A percentile compares a stretch with the other conserved stretches of the same genome.
Evolutionary conservation across 2,797 vertebrate genomes (phyloP).

Genomic region (Xiphophorus birchmanni): DNA sequence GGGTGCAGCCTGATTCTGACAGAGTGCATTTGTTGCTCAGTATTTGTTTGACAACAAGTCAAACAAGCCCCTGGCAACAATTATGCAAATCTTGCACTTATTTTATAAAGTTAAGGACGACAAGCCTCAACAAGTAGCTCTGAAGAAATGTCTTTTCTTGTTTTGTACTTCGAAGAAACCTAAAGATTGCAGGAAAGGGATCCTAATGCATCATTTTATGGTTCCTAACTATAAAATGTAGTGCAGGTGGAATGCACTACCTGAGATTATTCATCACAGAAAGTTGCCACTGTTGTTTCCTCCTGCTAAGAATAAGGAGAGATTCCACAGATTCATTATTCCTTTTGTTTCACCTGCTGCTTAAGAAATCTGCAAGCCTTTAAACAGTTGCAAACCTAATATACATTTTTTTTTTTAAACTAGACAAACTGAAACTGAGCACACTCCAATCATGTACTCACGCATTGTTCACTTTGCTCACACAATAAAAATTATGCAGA

Average conservation of each 20-base stretch:
- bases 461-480: slow-evolving; percentile 36
- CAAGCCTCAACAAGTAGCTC: not conserved
- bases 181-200: not conserved
- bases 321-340: slow-evolving; percentile 21
- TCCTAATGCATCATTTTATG: slow-evolving; percentile 8
- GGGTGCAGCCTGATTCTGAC: not conserved
- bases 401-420: not conserved
- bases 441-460: slow-evolving; percentile 30
- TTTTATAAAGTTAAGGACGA: not conserved
- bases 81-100: not conserved
- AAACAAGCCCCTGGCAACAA: not conserved
- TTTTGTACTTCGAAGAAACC: not conserved
- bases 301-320: slow-evolving; percentile 17
- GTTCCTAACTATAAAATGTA: not conserved
- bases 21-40: not conserved
- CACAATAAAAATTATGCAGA: slow-evolving; percentile 43
- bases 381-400: not conserved
- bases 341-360: slow-evolving; percentile 11
- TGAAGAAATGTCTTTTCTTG: not conserved
- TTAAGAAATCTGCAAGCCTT: slow-evolving; percentile 24
- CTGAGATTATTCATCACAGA: slow-evolving; percentile 12
- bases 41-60: not conserved
- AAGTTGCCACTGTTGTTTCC: not conserved
- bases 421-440: slow-evolving; percentile 31
- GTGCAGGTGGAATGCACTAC: not conserved